Evolutionary conservation across 2,113 vertebrate genomes (phyloP).

Genomic region (Desmodus rotundus): DNA sequence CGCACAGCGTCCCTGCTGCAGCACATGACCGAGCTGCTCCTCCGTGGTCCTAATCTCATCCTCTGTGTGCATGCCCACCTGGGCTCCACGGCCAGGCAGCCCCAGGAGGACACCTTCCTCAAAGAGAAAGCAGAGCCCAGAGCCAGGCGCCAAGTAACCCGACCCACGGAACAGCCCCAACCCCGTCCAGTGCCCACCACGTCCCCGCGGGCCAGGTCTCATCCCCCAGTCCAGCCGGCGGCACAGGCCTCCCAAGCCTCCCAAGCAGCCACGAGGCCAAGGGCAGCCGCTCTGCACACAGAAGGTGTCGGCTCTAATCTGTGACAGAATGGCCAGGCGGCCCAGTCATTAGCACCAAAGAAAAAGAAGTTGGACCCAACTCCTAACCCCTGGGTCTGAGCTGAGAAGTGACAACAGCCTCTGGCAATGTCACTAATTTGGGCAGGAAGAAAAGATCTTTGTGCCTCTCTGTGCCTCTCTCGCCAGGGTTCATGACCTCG

Average conservation of each 20-base stretch:
- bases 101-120: too few species aligned
- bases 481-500: conserved; percentile 24
- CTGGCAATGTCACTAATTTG: conserved; percentile 63
- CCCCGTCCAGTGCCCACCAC: background rate
- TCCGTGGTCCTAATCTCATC: too few species aligned
- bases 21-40: too few species aligned
- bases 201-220: accelerated
- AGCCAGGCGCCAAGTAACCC: background rate
- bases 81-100: accelerated
- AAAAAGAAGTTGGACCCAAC: conserved; percentile 11
- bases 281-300: background rate
- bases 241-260: background rate
- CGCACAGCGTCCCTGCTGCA: accelerated
- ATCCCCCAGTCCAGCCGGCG: accelerated
- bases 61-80: background rate
- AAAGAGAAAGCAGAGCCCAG: background rate
- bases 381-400: conserved; percentile 47
- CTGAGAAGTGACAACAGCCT: conserved; percentile 65
- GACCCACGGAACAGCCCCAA: background rate
- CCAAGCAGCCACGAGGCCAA: background rate
- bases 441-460: conserved; percentile 54
- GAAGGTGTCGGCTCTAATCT: background rate
- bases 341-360: background rate
- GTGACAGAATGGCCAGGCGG: background rate
- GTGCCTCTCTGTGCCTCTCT: conserved; percentile 62